phyloP scores from a whole-genome alignment of 1,140 invertebrate genomes.

The Nebria ingens region DNA sequence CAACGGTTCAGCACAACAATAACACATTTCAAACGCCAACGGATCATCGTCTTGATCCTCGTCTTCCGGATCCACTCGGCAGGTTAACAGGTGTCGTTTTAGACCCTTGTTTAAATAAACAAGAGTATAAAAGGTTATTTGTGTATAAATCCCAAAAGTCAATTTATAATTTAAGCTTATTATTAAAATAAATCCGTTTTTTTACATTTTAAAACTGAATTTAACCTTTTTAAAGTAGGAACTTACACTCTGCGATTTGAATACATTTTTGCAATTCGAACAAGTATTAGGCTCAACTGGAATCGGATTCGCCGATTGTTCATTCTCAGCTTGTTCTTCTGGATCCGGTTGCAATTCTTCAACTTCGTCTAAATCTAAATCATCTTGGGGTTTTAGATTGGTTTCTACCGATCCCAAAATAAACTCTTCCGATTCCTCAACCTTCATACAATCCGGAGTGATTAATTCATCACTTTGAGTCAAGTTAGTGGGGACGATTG shows the following conservation, averaged over 20 bases:
- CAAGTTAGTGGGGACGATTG: neutral
- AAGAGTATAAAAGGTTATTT: slow-evolving; percentile 17
- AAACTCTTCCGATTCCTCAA: slow-evolving; percentile 20
- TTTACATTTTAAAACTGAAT: no score
- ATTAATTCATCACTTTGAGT: slow-evolving; percentile 8
- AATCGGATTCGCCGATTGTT: no score
- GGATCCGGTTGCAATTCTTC: no score
- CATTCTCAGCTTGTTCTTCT: no score
- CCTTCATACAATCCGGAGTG: slow-evolving; percentile 7
- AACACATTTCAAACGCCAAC: slow-evolving; percentile 33
- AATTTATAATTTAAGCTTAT: slow-evolving; percentile 13
- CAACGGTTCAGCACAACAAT: slow-evolving; percentile 41
- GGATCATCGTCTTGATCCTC: slow-evolving; percentile 24
- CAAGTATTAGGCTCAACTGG: slow-evolving; percentile 25
- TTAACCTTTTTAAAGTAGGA: neutral
- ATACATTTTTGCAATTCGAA: slow-evolving; percentile 11
- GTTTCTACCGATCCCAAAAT: no score
- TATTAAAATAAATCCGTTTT: slow-evolving; percentile 1
- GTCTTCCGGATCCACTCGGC: slow-evolving; percentile 21
- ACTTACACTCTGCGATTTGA: neutral
- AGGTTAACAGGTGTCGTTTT: slow-evolving; percentile 29
- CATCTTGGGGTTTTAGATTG: no score
- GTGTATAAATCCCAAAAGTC: slow-evolving; percentile 12
- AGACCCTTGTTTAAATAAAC: slow-evolving; percentile 24
- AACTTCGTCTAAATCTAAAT: neutral